Base-by-base conservation (phyloP, 2,797 vertebrate genomes). In the Macrochelys suwanniensis region DNA sequence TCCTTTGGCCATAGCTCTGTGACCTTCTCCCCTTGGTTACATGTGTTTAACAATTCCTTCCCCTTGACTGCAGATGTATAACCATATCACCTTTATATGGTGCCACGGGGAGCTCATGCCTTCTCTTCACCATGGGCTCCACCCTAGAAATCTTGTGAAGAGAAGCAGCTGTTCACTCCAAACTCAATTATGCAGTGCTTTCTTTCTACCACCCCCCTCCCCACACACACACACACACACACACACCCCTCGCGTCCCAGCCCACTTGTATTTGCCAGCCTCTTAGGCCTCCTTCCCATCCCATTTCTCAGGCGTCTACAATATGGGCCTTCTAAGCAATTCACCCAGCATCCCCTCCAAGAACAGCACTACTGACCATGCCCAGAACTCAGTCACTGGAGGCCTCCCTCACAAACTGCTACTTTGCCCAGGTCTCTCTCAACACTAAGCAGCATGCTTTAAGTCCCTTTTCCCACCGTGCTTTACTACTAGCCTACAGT, bases 231-330 rank as follows among this genome's bases (percentile, higher is more conserved):
- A 8, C 47, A 49, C 11, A 49, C 47, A 53, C 26, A 26, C 47
- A 49, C 11, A 49, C 47, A 53, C 26, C 11, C 13, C 59, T 13
- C 5, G 12, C 6, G 13, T 57, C 59, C 28, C 6, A 79, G 37
- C 45, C 19, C 5, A 82, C 84, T 23, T 84, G 17, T 51, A 82
- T 90, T 78, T 87, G 17, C 59, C 79, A 89, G n/a, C n/a, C 7
- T 91, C 71, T 50, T 50, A 83, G 19, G 65, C 80, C 21, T 49
- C 78, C 49, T 78, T 77, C 77, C 37, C 17, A 83, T 10, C 45
- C 77, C 6, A 19, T 33, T 84, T 82, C 54, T 28, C 65, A 11
- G n/a, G 13, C 65, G 77, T 12, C 42, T 42, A 47, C 6, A 92
- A 61, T 3, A 3, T 23, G 80, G 57, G 50, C 89, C 47, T 19